phyloP scores from a whole-genome alignment of 2,797 vertebrate species.

The Botia almorhae region DNA sequence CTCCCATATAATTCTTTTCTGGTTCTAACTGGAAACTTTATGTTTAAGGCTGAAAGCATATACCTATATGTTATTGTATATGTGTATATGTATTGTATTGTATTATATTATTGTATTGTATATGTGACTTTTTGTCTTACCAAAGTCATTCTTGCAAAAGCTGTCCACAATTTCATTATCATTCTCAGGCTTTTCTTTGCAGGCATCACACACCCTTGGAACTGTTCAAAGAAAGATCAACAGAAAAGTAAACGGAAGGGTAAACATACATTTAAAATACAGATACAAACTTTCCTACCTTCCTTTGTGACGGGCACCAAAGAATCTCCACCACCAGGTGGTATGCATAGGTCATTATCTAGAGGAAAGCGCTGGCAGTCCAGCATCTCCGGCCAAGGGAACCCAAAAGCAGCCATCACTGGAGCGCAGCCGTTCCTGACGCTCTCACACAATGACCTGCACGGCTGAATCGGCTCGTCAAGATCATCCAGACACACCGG shows the following conservation, averaged over 20 bases:
- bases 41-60: neutral
- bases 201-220: slow-evolving; percentile 94
- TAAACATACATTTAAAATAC: neutral
- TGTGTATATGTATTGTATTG: too few species aligned
- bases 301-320: slow-evolving; percentile 83
- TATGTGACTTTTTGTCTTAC: slow-evolving; percentile 77
- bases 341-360: slow-evolving; percentile 96
- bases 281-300: slow-evolving; percentile 74
- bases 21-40: neutral
- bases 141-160: slow-evolving; percentile 97
- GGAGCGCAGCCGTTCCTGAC: slow-evolving; percentile 92
- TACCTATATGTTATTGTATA: neutral
- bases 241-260: neutral
- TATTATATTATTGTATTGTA: too few species aligned
- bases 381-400: slow-evolving; percentile 97
- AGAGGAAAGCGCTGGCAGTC: slow-evolving; percentile 91
- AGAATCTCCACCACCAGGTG: slow-evolving; percentile 83
- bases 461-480: slow-evolving; percentile 94
- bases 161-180: slow-evolving; percentile 98
- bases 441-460: slow-evolving; percentile 91
- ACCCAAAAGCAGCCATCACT: slow-evolving; percentile 96
- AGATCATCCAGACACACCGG: slow-evolving; percentile 94
- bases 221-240: slow-evolving; percentile 73
- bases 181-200: slow-evolving; percentile 90
- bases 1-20: too few species aligned